Percentiles rank a stretch among this genome's conserved stretches.
phyloP scores from a whole-genome alignment of 2,113 vertebrate species.

The Motacilla alba region DNA sequence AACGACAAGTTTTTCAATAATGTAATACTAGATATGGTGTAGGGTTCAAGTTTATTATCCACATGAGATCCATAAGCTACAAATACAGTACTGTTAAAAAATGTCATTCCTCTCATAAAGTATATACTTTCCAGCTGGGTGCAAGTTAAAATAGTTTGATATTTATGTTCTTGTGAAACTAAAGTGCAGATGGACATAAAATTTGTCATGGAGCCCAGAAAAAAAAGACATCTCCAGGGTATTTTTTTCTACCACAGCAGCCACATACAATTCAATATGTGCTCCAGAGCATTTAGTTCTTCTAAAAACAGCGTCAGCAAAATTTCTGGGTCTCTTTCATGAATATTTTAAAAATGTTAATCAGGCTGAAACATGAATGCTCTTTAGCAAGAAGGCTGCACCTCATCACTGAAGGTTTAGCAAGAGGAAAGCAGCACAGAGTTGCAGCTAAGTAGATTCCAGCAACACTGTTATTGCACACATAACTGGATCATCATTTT shows the following conservation, averaged over 20 bases:
- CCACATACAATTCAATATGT: slow-evolving; percentile 1
- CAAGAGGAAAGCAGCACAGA: neutral
- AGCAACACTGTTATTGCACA: neutral
- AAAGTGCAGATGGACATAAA: slow-evolving; percentile 45
- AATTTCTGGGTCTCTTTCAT: neutral
- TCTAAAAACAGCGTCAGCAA: slow-evolving; percentile 39
- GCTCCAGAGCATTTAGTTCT: slow-evolving; percentile 25
- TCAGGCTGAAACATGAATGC: slow-evolving; percentile 5
- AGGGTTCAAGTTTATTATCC: slow-evolving; percentile 48
- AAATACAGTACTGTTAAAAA: slow-evolving; percentile 54
- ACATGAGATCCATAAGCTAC: slow-evolving; percentile 17
- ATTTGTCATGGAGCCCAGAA: slow-evolving; percentile 37
- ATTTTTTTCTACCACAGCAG: slow-evolving; percentile 21
- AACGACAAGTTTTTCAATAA: slow-evolving; percentile 14
- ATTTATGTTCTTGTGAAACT: slow-evolving; percentile 59
- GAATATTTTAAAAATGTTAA: slow-evolving; percentile 33
- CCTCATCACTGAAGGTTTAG: neutral
- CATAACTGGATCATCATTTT: neutral
- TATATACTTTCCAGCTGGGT: slow-evolving; percentile 45
- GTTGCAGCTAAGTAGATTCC: neutral
- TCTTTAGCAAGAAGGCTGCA: neutral
- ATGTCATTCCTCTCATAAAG: slow-evolving; percentile 36
- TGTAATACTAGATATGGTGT: neutral
- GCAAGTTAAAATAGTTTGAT: slow-evolving; percentile 45
- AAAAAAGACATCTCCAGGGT: slow-evolving; percentile 12